phyloP scores from a whole-genome alignment of 2,888 invertebrate species.

The Tromatobia lineatoria region DNA sequence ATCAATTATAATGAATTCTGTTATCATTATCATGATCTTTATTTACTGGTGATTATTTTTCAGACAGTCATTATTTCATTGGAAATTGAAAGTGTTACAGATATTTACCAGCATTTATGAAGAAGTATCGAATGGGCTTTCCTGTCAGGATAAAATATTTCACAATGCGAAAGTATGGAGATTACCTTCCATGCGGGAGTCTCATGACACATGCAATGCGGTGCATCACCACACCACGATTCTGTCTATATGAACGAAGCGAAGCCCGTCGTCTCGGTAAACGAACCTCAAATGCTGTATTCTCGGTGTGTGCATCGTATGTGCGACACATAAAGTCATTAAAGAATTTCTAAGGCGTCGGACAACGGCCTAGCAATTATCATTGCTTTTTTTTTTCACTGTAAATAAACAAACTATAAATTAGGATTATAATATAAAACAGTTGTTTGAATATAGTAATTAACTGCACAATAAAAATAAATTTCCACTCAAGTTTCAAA shows the following conservation, averaged over 20 bases:
- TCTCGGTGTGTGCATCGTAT: slow-evolving; percentile 69
- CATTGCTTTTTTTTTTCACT: slow-evolving; percentile 9
- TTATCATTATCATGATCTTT: neutral
- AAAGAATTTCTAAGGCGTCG: slow-evolving; percentile 83
- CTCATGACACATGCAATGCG: slow-evolving; percentile 56
- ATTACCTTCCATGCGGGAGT: slow-evolving; percentile 42
- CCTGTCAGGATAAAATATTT: slow-evolving; percentile 21
- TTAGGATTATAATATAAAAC: neutral
- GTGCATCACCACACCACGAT: slow-evolving; percentile 50
- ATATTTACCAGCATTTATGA: neutral
- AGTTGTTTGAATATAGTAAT: slow-evolving; percentile 3
- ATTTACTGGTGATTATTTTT: neutral
- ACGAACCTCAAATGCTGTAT: slow-evolving; percentile 70
- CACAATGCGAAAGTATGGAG: slow-evolving; percentile 19
- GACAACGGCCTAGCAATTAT: slow-evolving; percentile 77
- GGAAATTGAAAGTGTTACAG: slow-evolving; percentile 1
- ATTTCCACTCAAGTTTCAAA: neutral
- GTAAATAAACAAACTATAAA: slow-evolving; percentile 14
- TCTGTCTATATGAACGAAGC: slow-evolving; percentile 49
- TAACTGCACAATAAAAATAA: neutral
- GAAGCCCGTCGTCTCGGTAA: slow-evolving; percentile 60
- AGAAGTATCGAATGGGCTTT: neutral
- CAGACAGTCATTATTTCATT: neutral
- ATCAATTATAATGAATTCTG: neutral
- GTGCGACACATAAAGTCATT: slow-evolving; percentile 80